These are phyloP conservation scores for Haliclona indistincta DNA, from an alignment of 37 sponge, comb jelly and placozoan species.

Conservation along the genomic window DNA sequence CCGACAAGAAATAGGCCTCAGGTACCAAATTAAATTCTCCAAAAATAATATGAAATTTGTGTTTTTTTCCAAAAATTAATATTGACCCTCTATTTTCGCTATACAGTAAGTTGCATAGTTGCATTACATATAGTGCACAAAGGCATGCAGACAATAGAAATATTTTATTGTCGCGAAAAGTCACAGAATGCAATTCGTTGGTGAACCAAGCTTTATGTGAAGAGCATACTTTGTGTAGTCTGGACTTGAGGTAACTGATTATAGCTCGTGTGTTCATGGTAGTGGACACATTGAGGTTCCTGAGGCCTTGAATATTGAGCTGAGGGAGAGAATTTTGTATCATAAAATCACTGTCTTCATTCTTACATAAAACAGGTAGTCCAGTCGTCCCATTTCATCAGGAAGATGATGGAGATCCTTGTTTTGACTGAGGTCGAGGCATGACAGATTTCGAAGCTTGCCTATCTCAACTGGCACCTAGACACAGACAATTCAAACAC, in stretches of 20 bases:
- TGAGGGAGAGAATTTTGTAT: background rate
- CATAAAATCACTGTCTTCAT: background rate
- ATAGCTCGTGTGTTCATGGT: slow-evolving; percentile 45
- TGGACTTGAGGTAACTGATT: slow-evolving; percentile 50
- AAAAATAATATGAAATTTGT: no score
- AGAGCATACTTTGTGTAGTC: slow-evolving; percentile 23
- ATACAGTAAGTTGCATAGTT: no score
- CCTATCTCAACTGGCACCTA: slow-evolving; percentile 69
- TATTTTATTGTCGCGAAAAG: no score
- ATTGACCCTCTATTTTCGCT: no score
- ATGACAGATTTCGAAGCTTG: slow-evolving; percentile 27
- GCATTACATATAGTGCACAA: no score
- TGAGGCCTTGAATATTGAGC: slow-evolving; percentile 60
- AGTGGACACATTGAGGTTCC: slow-evolving; percentile 43
- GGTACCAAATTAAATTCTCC: no score
- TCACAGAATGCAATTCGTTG: no score
- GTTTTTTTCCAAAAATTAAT: no score
- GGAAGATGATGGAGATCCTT: slow-evolving; percentile 66
- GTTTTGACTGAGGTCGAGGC: slow-evolving; percentile 78
- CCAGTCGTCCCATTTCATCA: slow-evolving; percentile 73
- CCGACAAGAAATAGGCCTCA: no score
- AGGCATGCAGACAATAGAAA: no score
- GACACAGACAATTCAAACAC: background rate
- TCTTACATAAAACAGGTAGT: slow-evolving; percentile 56
- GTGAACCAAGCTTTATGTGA: no score